These are phyloP conservation scores for Rhineura floridana DNA, from an alignment of 2,113 vertebrate species.

Conservation along the genomic window DNA sequence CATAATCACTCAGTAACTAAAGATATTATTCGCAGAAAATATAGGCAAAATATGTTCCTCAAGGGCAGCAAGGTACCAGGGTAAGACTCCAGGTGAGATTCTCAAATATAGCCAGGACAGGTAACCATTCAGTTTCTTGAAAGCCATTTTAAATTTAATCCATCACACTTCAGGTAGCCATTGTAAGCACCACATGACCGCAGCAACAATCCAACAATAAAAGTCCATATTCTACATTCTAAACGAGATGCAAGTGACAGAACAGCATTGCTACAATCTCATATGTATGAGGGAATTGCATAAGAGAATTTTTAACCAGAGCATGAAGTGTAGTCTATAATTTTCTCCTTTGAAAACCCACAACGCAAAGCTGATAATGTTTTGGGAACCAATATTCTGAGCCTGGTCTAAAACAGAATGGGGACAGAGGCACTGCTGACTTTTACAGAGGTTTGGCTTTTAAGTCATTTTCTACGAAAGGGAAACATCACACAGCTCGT, in stretches of 20 bases:
- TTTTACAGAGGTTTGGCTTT: too few relatives aligned
- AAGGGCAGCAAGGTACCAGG: neutral
- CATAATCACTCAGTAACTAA: neutral
- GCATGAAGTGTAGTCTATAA: neutral
- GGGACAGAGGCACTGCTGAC: too few relatives aligned
- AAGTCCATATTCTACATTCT: neutral
- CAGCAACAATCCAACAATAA: neutral
- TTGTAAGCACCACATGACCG: neutral
- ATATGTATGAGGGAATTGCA: too few relatives aligned
- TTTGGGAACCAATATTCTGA: too few relatives aligned
- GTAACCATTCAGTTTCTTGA: neutral
- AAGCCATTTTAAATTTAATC: neutral
- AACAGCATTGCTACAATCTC: neutral
- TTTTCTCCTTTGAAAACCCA: neutral
- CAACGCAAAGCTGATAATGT: too few relatives aligned
- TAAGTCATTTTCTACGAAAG: too few relatives aligned
- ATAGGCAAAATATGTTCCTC: neutral
- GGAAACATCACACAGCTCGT: too few relatives aligned
- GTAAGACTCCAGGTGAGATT: neutral
- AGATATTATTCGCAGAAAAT: neutral
- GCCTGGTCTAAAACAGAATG: too few relatives aligned
- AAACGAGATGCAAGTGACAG: neutral
- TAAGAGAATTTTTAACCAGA: neutral
- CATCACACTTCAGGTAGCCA: neutral
- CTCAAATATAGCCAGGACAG: neutral